Evolutionary conservation across 2,113 vertebrate species (phyloP).

Genomic region (Lepisosteus oculatus): DNA sequence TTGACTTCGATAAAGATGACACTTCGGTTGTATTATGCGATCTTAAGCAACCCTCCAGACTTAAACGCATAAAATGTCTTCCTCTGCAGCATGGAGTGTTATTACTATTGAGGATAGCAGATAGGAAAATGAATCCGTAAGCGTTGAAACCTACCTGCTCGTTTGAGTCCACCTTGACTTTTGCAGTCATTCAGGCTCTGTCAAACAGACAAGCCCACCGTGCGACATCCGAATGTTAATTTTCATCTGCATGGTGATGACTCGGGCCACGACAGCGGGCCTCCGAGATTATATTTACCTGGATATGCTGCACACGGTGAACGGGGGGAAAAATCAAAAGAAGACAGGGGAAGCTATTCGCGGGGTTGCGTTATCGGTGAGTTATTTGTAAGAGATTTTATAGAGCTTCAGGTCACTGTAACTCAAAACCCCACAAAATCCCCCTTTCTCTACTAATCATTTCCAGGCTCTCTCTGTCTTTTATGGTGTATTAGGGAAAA

Average conservation of each 20-base stretch:
- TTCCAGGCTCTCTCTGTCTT: conserved; percentile 25
- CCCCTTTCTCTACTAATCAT: conserved; percentile 23
- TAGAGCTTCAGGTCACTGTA: conserved; percentile 16
- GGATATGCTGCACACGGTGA: not conserved
- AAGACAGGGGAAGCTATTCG: not conserved
- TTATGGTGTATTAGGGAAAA: conserved; percentile 18
- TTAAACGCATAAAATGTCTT: too few relatives aligned
- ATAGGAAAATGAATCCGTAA: too few relatives aligned
- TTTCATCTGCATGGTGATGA: not conserved
- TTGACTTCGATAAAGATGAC: too few relatives aligned
- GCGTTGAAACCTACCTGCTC: not conserved
- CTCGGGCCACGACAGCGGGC: not conserved
- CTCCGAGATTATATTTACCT: conserved; percentile 13
- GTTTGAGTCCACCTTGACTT: conserved; percentile 4
- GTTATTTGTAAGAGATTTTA: conserved; percentile 23
- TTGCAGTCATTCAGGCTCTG: not conserved
- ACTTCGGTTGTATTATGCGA: too few relatives aligned
- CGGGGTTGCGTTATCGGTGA: conserved; percentile 11
- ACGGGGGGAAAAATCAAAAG: not conserved
- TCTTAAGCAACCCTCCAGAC: too few relatives aligned
- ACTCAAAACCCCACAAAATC: conserved; percentile 25
- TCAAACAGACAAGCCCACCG: conserved; percentile 5
- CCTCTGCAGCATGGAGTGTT: too few relatives aligned
- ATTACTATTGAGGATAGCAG: too few relatives aligned
- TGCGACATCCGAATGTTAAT: conserved; percentile 8